Base-by-base conservation (phyloP, 2,113 vertebrate genomes). In the Saccopteryx bilineata region DNA sequence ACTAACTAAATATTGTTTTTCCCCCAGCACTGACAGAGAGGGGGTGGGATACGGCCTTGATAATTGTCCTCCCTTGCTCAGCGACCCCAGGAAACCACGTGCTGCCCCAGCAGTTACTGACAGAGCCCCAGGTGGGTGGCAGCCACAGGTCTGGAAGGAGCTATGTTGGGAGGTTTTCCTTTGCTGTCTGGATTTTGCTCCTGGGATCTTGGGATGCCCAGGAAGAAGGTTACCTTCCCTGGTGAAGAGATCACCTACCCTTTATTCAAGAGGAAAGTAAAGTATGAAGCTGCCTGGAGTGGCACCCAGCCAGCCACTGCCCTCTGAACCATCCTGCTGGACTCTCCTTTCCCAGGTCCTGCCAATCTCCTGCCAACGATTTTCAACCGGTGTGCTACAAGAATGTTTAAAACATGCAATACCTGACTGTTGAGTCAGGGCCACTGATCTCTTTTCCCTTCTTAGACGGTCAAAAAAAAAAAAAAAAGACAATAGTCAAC, bases 1-100 rank as follows among this genome's bases (percentile, higher is more conserved):
- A 95, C 92, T 83, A 95, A 86, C 96, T 93, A 97, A 97, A 91
- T 93, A 95, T 96, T 97, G 89, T 86, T 84, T 94, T 93, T 95
- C 66, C 82, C 79, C 46, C 66, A 79, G 83, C 80, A 90, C 86
- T 81, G 93, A 95, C 81, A 81, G 84, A 93, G 60, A 86, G 63
- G 56, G 61, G 95, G 71, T 93, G 75, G 50, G 86, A 93, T 87
- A 83, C 18, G 0, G 69, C 33, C 82, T 54, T 39, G 79, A 78
- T 87, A 87, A 72, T 24, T 75, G 79, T 71, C 88, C 82, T 86
- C 71, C 68, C 80, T 93, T 84, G 75, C 82, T 83, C 66, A 4
- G 56, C 2, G 9, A 58, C 92, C 84, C 93, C 78, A 56, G 95
- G 50, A 85, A 92, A 87, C 63, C 65, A 17, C 5, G 2, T 15